A percentile compares a stretch with the other conserved stretches of the same genome.
Evolutionary conservation across 2,888 invertebrate species (phyloP).

Genomic region (Hipparchia sbordonii): DNA sequence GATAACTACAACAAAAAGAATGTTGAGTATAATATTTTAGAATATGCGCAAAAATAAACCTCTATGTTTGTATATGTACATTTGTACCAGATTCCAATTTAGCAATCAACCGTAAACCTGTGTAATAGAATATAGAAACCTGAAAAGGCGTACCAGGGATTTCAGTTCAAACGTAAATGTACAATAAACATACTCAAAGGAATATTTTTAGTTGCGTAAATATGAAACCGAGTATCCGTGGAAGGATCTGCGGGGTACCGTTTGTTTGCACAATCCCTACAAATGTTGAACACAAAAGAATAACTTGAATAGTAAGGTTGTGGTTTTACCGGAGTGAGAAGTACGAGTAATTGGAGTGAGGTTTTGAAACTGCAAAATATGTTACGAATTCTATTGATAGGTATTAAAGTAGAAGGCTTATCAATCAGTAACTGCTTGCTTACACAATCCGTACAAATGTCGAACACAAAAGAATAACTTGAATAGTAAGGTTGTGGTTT

Average conservation of each 20-base stretch:
- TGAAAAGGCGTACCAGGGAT: slow-evolving; percentile 2
- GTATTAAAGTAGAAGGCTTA: background rate
- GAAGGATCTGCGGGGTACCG: slow-evolving; percentile 43
- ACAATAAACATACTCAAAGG: slow-evolving; percentile 44
- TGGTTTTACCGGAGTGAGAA: background rate
- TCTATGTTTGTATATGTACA: too few relatives aligned
- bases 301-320: slow-evolving; percentile 47
- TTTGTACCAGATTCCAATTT: background rate
- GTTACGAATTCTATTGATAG: background rate
- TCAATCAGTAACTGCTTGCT: slow-evolving; percentile 46
- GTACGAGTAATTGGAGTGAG: background rate
- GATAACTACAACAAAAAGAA: too few relatives aligned
- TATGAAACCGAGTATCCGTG: slow-evolving; percentile 43
- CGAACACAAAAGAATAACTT: slow-evolving; percentile 54
- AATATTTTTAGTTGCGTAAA: slow-evolving; percentile 49
- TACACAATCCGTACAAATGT: slow-evolving; percentile 51
- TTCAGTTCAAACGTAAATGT: slow-evolving; percentile 20
- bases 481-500: slow-evolving; percentile 39
- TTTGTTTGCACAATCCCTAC: slow-evolving; percentile 56
- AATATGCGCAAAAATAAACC: too few relatives aligned
- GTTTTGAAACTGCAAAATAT: background rate
- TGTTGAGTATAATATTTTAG: too few relatives aligned
- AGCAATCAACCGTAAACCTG: background rate
- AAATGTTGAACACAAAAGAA: slow-evolving; percentile 52
- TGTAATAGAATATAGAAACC: slow-evolving; percentile 17